Evolutionary conservation across 53 echinoderm and acorn worm genomes (phyloP).

Genomic region (Echinarachnius parma): DNA sequence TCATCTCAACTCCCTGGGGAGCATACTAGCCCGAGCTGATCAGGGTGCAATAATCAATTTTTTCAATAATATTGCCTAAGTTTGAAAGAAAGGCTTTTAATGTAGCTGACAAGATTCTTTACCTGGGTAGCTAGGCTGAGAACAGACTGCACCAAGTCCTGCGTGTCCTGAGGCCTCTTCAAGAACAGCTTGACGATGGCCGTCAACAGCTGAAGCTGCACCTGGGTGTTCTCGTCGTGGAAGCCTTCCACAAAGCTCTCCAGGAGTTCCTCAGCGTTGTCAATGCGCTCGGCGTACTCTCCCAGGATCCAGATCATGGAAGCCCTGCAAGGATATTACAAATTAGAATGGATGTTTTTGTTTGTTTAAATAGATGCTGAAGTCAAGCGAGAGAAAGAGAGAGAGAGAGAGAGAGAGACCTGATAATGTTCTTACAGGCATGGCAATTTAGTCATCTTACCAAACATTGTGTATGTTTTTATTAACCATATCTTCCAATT

Average conservation of each 20-base stretch:
- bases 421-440: no score
- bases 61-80: no score
- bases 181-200: constrained; percentile 97
- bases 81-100: no score
- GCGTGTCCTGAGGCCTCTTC: constrained; percentile 90
- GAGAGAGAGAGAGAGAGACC: background rate
- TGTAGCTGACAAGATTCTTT: no score
- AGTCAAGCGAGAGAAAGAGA: no score
- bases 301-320: constrained; percentile 99
- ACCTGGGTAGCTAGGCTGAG: constrained; percentile 94
- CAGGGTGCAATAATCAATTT: no score
- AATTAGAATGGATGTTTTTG: background rate
- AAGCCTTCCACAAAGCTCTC: constrained; percentile 99
- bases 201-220: constrained; percentile 93
- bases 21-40: no score
- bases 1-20: no score
- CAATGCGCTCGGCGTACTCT: constrained; percentile 94
- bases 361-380: no score
- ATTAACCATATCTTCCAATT: no score
- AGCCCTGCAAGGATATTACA: constrained; percentile 49
- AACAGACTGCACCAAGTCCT: constrained; percentile 91
- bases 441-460: no score
- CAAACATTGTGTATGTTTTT: no score
- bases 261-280: constrained; percentile 92
- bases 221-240: constrained; percentile 99